These are phyloP conservation scores for Cremastobaeus sp. DNA, from an alignment of 2,888 invertebrate genomes.

Conservation along the genomic window DNA sequence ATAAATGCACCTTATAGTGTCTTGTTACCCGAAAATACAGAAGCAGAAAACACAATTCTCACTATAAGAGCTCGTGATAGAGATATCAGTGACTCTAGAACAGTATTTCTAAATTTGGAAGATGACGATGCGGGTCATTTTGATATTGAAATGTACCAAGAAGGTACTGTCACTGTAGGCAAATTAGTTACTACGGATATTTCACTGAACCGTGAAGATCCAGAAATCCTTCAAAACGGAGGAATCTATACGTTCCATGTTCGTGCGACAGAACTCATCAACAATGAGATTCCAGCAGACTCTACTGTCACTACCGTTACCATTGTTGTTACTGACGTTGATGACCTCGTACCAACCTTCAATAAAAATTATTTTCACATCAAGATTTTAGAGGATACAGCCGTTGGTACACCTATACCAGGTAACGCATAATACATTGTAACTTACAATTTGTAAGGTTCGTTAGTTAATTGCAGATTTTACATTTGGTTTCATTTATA, in stretches of 20 bases:
- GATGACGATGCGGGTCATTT: constrained; percentile 86
- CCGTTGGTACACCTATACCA: constrained; percentile 84
- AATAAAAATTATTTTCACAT: constrained; percentile 84
- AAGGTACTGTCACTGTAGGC: constrained; percentile 81
- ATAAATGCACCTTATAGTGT: constrained; percentile 89
- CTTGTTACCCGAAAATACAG: constrained; percentile 86
- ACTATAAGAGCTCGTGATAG: constrained; percentile 89
- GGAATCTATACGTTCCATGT: constrained; percentile 87
- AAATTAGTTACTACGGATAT: constrained; percentile 82
- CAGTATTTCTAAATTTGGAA: constrained; percentile 84
- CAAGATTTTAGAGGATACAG: constrained; percentile 87
- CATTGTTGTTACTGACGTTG: constrained; percentile 88
- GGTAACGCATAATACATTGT: constrained; percentile 60
- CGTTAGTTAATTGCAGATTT: neutral
- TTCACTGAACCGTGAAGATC: constrained; percentile 87
- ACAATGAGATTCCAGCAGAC: constrained; percentile 85
- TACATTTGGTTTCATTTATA: constrained; percentile 6
- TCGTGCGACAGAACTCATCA: constrained; percentile 86
- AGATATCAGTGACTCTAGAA: constrained; percentile 86
- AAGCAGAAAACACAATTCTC: constrained; percentile 81
- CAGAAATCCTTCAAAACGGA: constrained; percentile 86
- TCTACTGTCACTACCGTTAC: constrained; percentile 85
- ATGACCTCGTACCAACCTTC: constrained; percentile 87
- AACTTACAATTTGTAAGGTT: neutral
- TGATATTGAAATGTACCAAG: constrained; percentile 80